These are phyloP conservation scores for Zonitis immaculata DNA, from an alignment of 2,888 invertebrate genomes.

Conservation along the genomic window DNA sequence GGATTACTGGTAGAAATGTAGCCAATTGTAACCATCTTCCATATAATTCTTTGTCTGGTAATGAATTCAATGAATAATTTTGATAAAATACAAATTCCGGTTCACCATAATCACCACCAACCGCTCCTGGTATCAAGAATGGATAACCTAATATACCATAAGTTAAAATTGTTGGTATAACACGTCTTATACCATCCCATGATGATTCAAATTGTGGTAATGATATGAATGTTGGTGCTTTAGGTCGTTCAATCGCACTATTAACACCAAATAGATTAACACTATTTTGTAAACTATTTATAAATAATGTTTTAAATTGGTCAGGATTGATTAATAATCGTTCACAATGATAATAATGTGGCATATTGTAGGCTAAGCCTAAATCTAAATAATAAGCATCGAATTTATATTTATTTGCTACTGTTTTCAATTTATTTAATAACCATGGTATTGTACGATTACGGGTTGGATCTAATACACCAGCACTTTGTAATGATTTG, in stretches of 20 bases:
- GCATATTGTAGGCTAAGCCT: constrained; percentile 80
- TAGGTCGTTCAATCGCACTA: constrained; percentile 74
- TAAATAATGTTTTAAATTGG: constrained; percentile 71
- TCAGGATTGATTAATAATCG: constrained; percentile 73
- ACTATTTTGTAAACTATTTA: constrained; percentile 58
- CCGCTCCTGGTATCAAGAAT: constrained; percentile 88
- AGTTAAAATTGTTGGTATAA: constrained; percentile 82
- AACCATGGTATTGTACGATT: constrained; percentile 74
- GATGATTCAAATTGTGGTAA: constrained; percentile 80
- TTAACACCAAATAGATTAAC: constrained; percentile 75
- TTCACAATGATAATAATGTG: constrained; percentile 78
- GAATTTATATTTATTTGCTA: constrained; percentile 70
- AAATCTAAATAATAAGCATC: constrained; percentile 81
- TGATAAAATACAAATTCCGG: constrained; percentile 52
- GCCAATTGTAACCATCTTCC: constrained; percentile 88
- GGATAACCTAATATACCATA: constrained; percentile 91
- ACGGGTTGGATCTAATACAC: constrained; percentile 83
- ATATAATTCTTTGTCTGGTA: constrained; percentile 78
- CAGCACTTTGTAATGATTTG: constrained; percentile 74
- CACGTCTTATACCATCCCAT: constrained; percentile 68
- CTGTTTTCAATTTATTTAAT: constrained; percentile 63
- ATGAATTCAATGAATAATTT: constrained; percentile 48
- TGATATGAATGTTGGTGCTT: constrained; percentile 80
- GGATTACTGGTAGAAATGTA: constrained; percentile 86
- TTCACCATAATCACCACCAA: constrained; percentile 81